Conservation (phyloP, 2,888 invertebrate genomes). For the Eucriotettix oculatus region DNA sequence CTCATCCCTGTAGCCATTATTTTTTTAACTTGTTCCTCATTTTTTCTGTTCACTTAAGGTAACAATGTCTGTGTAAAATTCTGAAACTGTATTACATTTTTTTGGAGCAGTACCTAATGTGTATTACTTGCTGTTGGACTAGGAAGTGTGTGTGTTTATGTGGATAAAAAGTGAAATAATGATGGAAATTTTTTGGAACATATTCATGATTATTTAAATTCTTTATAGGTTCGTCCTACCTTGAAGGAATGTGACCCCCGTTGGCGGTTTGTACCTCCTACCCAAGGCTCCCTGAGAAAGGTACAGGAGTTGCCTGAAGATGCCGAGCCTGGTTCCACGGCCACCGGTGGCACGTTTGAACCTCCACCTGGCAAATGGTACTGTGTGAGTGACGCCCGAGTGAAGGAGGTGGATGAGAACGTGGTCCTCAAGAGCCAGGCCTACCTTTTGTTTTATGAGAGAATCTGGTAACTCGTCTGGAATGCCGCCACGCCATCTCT, state of each 20-base stretch:
- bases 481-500: too few relatives aligned
- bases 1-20: too few relatives aligned
- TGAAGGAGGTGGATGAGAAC: constrained; percentile 62
- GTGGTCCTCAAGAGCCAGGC: constrained; percentile 76
- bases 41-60: too few relatives aligned
- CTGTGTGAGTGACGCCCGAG: constrained; percentile 80
- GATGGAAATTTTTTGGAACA: too few relatives aligned
- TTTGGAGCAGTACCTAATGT: too few relatives aligned
- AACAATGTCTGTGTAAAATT: too few relatives aligned
- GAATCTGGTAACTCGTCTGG: constrained; percentile 44
- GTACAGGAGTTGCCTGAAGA: constrained; percentile 17
- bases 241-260: constrained; percentile 44
- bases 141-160: too few relatives aligned
- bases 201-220: background rate
- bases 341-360: constrained; percentile 21
- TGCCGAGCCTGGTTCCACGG: background rate
- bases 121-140: too few relatives aligned
- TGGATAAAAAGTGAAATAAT: too few relatives aligned
- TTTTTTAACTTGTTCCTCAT: too few relatives aligned
- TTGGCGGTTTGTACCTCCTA: constrained; percentile 54
- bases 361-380: constrained; percentile 74
- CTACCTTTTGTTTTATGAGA: constrained; percentile 90
- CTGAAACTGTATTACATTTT: too few relatives aligned
- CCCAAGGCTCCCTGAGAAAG: constrained; percentile 19
- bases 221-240: constrained; percentile 36